phyloP scores from a whole-genome alignment of 2,113 vertebrate species.

The Fukomys damarensis region DNA sequence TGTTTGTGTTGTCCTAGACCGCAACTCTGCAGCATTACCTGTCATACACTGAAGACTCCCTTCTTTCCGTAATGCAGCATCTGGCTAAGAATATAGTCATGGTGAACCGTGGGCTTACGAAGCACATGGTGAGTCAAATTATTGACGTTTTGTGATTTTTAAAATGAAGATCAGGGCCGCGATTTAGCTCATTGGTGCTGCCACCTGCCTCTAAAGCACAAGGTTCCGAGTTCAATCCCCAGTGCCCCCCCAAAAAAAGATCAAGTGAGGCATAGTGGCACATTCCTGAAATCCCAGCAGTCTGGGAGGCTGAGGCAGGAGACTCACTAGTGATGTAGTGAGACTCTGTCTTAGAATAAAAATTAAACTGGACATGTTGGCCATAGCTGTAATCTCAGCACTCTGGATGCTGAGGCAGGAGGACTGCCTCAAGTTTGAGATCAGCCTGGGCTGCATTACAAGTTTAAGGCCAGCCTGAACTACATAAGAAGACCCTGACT shows the following conservation, averaged over 20 bases:
- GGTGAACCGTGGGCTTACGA: conserved; percentile 87
- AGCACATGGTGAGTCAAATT: conserved; percentile 86
- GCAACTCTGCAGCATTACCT: conserved; percentile 87
- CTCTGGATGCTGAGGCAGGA: background rate
- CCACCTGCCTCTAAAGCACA: no score
- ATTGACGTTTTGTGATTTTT: fast-evolving
- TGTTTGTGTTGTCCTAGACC: conserved; percentile 80
- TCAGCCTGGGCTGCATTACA: background rate
- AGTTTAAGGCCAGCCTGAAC: background rate
- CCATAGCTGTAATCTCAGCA: background rate
- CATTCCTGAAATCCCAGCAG: background rate
- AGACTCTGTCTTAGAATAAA: no score
- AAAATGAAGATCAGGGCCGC: no score
- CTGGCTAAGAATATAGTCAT: conserved; percentile 92
- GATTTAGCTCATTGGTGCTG: no score
- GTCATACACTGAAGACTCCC: conserved; percentile 85
- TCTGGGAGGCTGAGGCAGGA: background rate
- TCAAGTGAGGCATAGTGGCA: background rate
- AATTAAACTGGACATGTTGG: background rate
- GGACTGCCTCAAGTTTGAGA: background rate
- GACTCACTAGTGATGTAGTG: no score
- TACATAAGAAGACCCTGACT: background rate
- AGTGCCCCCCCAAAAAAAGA: no score
- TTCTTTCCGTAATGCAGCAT: conserved; percentile 90
- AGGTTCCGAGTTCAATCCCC: no score